These are phyloP conservation scores for Enteromius afrohamiltoni DNA, from an alignment of 2,797 vertebrate species.

Conservation along the genomic window DNA sequence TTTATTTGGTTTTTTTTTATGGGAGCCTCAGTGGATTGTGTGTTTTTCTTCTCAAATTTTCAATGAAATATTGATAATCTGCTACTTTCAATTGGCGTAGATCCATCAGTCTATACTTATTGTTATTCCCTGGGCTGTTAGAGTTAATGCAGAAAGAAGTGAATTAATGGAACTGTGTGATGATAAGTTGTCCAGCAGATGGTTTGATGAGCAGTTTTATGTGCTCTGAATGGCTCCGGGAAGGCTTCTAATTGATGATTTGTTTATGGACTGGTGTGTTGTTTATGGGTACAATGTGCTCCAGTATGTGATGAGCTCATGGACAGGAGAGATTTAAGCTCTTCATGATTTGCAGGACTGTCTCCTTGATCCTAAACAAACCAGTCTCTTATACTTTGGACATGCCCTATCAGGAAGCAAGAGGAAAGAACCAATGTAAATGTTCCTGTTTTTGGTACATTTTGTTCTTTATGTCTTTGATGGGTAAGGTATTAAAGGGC, in stretches of 20 bases:
- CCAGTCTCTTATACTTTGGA: neutral
- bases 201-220: conserved; percentile 78
- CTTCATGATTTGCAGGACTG: conserved; percentile 20
- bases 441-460: conserved; percentile 1
- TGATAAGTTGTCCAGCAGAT: conserved; percentile 62
- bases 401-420: neutral
- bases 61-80: conserved; percentile 49
- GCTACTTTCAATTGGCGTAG: neutral
- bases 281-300: conserved; percentile 67
- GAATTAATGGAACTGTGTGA: conserved; percentile 45
- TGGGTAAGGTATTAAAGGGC: neutral
- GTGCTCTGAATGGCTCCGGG: conserved; percentile 67
- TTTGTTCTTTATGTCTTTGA: neutral
- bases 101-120: neutral
- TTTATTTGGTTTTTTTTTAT: conserved; percentile 26
- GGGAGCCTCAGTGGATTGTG: conserved; percentile 59
- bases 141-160: neutral
- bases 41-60: conserved; percentile 51
- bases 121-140: conserved; percentile 41
- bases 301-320: conserved; percentile 45
- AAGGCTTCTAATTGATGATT: conserved; percentile 67
- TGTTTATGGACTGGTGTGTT: conserved; percentile 60
- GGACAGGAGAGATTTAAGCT: conserved; percentile 15
- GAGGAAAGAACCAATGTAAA: neutral
- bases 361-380: neutral